Base-by-base conservation (phyloP, 2,888 invertebrate species). In the Leucozona laternaria region DNA sequence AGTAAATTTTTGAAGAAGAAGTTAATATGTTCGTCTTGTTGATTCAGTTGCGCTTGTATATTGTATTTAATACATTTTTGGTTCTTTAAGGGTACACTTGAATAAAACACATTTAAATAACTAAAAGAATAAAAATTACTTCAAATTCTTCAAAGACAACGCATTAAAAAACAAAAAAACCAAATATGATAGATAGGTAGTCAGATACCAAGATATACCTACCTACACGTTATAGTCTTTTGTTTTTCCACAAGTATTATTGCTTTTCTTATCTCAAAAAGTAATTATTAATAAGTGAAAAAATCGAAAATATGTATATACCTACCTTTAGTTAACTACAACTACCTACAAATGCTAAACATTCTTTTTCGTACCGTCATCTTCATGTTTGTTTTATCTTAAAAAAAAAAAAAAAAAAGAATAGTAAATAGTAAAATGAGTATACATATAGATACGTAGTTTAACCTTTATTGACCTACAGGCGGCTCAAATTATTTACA, bases 231-330 rank as follows among this genome's bases (percentile, higher is more conserved):
- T 22, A 48, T 1, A 15, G 22, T 22, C 28, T 34, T 50, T 50
- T 62, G 11, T 25, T 31, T 64, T 28, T 28, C 31, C 13, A 22
- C 20, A 22, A 20, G n/a, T n/a, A n/a, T n/a, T 31, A 17, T 6
- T 17, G 3, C 17, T 20, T 68, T 53, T 68, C 68, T 68, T 68
- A 68, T 68, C 68, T 53, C n/a, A 68, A 68, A 11, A 68, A 68
- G 68, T 40, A 68, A 53, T 68, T 25, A 37, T 50, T n/a, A n/a
- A n/a, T n/a, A n/a, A 53, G 53, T 37, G 53, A 62, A 68, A 1
- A 37, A 53, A 68, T 17, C 48, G 8, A 68, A 37, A 37, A 37
- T 53, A 15, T 25, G 25, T 15, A n/a, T n/a, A n/a, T n/a, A n/a
- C n/a, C n/a, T n/a, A 43, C 25, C 28, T 66, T 31, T 15, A 48